Base-by-base conservation (phyloP, 2,113 vertebrate genomes). In the Oenanthe oenanthe region DNA sequence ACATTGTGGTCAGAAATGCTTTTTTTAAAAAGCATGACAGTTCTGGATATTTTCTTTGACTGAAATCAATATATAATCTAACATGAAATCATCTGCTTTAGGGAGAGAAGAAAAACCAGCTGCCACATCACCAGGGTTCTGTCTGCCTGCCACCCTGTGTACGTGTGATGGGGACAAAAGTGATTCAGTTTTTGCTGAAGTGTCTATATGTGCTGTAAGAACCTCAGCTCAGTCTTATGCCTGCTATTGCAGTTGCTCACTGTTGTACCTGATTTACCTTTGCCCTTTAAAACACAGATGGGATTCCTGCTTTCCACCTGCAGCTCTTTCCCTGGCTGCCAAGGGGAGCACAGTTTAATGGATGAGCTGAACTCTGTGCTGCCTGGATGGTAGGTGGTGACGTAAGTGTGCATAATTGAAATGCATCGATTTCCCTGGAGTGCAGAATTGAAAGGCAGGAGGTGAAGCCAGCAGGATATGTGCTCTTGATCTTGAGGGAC, bases 81-180 rank as follows among this genome's bases (percentile, higher is more conserved):
- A 50, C 13, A 9, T 62, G 31, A 84, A 86, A 82, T 92, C 10
- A 43, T 68, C 13, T 78, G 1, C 73, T 73, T 42, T 6, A 48
- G 80, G 48, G 65, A 91, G 63, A 77, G 74, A 43, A 61, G 38
- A 88, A 62, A 85, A 86, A 61, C 9, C 38, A 70, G 12, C 89
- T 95, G 93, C 89, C 85, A 89, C 71, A 34, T 95, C 58, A 79
- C 36, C 87, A 73, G 56, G 29, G n/a, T 45, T 92, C n/a, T 85
- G 16, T 40, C 32, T 85, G n/a, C 31, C 28, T 12, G 24, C 13
- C 5, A 3, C 29, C 7, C 14, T 26, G 7, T 17, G 45, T 36
- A 12, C 7, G 2, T 62, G 15, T 73, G 56, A 60, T 17, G 10
- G 42, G 29, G 10, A 53, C 60, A 14, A 50, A 38, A 51, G 6